Base-by-base conservation (phyloP, 2,888 invertebrate species). In the Drosophila atroscutellata region DNA sequence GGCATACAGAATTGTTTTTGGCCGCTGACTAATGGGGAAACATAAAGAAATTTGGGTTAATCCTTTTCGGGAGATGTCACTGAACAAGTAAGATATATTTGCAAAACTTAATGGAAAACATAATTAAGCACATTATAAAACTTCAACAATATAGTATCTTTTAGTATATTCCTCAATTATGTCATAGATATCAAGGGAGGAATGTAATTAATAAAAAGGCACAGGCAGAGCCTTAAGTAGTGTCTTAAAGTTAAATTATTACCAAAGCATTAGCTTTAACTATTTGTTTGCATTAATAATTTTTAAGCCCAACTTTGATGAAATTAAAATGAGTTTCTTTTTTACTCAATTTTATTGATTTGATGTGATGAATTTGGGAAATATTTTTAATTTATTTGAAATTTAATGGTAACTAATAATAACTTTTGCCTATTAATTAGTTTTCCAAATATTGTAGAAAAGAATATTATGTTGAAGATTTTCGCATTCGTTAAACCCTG, bases 1-100 rank as follows among this genome's bases (percentile, higher is more conserved):
- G 36, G 45, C 63, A 58, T 60, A 71, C 61, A 63, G 74, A 80
- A 82, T 82, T 80, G 83, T 56, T 51, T 55, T 61, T n/a, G 30
- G 32, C 9, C 47, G 24, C 58, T 61, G 49, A 77, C 26, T 61
- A 58, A 74, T 74, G 64, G 39, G 69, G 3, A 3, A 32, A 20
- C 61, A 70, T 70, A 66, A 75, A 75, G 30, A 59, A 49, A 65
- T 59, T 74, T 74, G 79, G 78, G 47, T 50, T 73, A 67, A 62
- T 61, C 67, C 49, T 52, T 39, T 51, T n/a, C n/a, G 26, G 30
- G 36, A 54, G 28, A 63, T 77, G 80, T 79, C 80, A 54, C 70
- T 26, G 6, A 28, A 45, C 24, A 30, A 55, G 24, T 52, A 60
- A 45, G 28, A 56, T 20, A 49, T 36, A 68, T 37, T 45, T 1